phyloP scores from a whole-genome alignment of 2,888 invertebrate species.

The Geophilus truncorum region DNA sequence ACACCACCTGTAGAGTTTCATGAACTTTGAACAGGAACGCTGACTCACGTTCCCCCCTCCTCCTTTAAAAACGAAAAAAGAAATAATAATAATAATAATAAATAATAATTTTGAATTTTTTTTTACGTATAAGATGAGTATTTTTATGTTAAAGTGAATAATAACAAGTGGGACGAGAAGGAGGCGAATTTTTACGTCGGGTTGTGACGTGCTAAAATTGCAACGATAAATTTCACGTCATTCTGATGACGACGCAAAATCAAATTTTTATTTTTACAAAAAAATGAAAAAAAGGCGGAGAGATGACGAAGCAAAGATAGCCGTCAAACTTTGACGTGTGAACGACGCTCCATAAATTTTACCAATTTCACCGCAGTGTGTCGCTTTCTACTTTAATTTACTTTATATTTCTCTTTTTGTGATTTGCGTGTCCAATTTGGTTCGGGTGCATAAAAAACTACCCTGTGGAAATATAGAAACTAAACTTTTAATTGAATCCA shows the following conservation, averaged over 20 bases:
- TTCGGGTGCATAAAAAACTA: too few species aligned
- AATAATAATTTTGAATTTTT: background rate
- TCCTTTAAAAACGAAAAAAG: background rate
- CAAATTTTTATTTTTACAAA: background rate
- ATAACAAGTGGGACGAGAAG: too few species aligned
- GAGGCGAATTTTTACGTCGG: background rate
- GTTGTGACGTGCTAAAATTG: background rate
- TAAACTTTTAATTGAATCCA: too few species aligned
- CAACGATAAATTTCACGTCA: background rate
- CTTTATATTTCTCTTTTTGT: background rate
- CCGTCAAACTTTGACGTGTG: conserved; percentile 6
- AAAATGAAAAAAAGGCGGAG: background rate
- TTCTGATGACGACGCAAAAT: background rate
- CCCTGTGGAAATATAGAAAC: too few species aligned
- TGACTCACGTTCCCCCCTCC: background rate
- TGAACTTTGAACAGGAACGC: background rate
- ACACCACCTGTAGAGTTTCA: conserved; percentile 13
- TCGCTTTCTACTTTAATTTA: background rate
- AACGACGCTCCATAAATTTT: conserved; percentile 20
- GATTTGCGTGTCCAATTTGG: background rate
- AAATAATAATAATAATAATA: background rate
- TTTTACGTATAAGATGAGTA: background rate
- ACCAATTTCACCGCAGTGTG: background rate
- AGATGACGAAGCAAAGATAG: background rate
- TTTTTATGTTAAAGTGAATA: background rate